Evolutionary conservation across 2,113 vertebrate species (phyloP).

Genomic region (Tylochromis polylepis): DNA sequence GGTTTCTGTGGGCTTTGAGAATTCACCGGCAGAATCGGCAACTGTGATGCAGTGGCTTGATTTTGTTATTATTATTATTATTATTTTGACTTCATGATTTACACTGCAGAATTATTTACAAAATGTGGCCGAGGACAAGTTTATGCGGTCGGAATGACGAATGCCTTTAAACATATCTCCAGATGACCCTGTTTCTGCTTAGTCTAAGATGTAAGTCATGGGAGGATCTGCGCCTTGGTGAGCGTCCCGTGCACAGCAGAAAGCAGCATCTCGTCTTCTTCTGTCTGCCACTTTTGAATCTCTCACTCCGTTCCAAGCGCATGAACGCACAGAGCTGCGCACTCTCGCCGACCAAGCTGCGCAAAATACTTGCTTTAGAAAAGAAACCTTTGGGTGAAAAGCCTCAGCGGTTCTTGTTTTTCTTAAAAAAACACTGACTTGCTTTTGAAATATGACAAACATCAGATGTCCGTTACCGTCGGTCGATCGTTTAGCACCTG

Average conservation of each 20-base stretch:
- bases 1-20: background rate
- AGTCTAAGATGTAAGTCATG: background rate
- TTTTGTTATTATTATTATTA: background rate
- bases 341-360: background rate
- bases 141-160: conserved; percentile 3
- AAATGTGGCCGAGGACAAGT: conserved; percentile 3
- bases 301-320: conserved; percentile 31
- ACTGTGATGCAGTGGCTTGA: conserved; percentile 3
- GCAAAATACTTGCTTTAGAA: background rate
- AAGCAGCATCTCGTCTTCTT: background rate
- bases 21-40: background rate
- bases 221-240: background rate
- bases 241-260: background rate
- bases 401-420: background rate
- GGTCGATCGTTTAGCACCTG: background rate
- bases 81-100: background rate
- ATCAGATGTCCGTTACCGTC: background rate
- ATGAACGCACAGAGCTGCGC: conserved; percentile 30
- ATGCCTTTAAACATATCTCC: background rate
- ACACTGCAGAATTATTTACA: background rate
- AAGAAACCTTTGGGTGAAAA: background rate
- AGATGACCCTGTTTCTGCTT: background rate
- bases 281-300: conserved; percentile 32
- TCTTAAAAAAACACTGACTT: background rate
- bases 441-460: background rate